These are phyloP conservation scores for Pollicipes pollicipes DNA, from an alignment of 1,140 invertebrate species.

Conservation along the genomic window DNA sequence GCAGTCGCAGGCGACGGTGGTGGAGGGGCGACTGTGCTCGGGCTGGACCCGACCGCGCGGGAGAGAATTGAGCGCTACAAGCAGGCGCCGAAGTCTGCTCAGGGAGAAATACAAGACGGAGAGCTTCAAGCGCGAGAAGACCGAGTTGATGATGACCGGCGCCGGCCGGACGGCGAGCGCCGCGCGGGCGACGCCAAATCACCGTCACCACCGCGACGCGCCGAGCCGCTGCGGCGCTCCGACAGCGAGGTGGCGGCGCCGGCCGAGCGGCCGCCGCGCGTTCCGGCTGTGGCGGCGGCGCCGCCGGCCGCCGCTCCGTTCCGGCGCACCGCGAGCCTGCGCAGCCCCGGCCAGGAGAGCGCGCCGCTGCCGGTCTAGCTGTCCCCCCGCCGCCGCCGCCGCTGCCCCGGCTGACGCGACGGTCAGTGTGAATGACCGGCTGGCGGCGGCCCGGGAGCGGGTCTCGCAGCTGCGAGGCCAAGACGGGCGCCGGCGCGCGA, in stretches of 20 bases:
- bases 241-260: neutral
- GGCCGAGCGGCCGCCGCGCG: slow-evolving; percentile 19
- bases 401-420: neutral
- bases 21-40: neutral
- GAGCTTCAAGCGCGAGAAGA: slow-evolving; percentile 46
- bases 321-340: neutral
- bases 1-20: too few species aligned
- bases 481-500: neutral
- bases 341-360: neutral
- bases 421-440: neutral
- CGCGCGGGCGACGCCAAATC: slow-evolving; percentile 9
- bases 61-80: slow-evolving; percentile 70
- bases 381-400: too few species aligned
- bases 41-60: slow-evolving; percentile 18
- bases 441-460: neutral
- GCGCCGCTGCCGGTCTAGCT: too few species aligned
- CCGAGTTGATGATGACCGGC: slow-evolving; percentile 24
- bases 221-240: slow-evolving; percentile 16
- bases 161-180: slow-evolving; percentile 12
- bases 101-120: slow-evolving; percentile 71
- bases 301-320: neutral
- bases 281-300: slow-evolving; percentile 22
- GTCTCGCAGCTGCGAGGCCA: neutral
- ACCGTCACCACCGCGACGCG: slow-evolving; percentile 13
- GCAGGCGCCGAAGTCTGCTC: slow-evolving; percentile 64